Evolutionary conservation across 2,797 vertebrate genomes (phyloP).

Genomic region (Amblyopsis hoosieri): DNA sequence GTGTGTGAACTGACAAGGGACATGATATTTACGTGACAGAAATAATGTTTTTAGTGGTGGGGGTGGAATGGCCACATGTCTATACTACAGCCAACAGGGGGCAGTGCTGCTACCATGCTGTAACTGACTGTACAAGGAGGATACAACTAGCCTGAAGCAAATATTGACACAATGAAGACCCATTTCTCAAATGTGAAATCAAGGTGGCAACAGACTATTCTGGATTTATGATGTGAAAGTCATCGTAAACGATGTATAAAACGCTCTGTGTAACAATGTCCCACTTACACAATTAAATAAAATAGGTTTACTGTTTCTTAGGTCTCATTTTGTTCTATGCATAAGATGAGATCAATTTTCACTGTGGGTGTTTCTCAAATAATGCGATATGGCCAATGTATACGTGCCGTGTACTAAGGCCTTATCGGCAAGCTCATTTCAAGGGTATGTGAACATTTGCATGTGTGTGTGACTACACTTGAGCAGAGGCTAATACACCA

Average conservation of each 20-base stretch:
- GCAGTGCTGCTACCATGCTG: conserved; percentile 20
- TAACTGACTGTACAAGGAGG: conserved; percentile 16
- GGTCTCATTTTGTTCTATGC: neutral
- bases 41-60: neutral
- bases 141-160: conserved; percentile 40
- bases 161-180: conserved; percentile 54
- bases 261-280: neutral
- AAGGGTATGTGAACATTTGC: conserved; percentile 67
- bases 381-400: conserved; percentile 6
- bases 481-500: conserved; percentile 17
- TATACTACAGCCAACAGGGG: conserved; percentile 12
- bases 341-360: neutral
- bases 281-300: conserved; percentile 4
- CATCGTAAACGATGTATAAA: conserved; percentile 16
- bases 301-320: neutral
- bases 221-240: neutral
- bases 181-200: conserved; percentile 57
- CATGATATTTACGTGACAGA: too few species aligned
- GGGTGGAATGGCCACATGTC: neutral
- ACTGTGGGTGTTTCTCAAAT: conserved; percentile 3
- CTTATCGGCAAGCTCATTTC: conserved; percentile 40
- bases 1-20: neutral
- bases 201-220: conserved; percentile 9
- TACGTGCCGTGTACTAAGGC: neutral
- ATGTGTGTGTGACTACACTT: conserved; percentile 23